Conservation (phyloP, 2,797 vertebrate genomes). For the Xiphophorus birchmanni region DNA sequence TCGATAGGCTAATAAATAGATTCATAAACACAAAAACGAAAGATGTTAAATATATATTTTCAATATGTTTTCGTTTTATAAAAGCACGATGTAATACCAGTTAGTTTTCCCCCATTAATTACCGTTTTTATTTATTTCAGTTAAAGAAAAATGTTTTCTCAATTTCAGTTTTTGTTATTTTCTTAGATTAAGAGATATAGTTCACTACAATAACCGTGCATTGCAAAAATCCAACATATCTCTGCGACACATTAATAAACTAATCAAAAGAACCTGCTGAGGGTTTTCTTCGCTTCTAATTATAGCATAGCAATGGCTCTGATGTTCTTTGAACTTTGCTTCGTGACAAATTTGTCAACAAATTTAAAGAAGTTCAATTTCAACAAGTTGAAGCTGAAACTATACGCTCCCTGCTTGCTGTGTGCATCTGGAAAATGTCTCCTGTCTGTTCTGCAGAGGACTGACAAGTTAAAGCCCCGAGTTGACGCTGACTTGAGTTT, state of each 20-base stretch:
- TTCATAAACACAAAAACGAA: too few species aligned
- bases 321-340: not conserved
- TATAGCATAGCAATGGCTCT: not conserved
- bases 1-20: too few species aligned
- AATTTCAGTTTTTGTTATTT: too few species aligned
- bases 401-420: not conserved
- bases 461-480: conserved; percentile 8
- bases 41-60: too few species aligned
- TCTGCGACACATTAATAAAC: conserved; percentile 7
- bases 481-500: not conserved
- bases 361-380: not conserved
- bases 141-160: too few species aligned
- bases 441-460: not conserved
- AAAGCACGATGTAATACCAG: too few species aligned
- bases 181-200: too few species aligned
- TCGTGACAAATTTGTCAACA: not conserved
- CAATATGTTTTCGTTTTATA: too few species aligned
- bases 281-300: not conserved
- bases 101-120: too few species aligned
- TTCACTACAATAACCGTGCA: too few species aligned
- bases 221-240: not conserved
- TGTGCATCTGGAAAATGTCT: conserved; percentile 18
- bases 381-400: not conserved
- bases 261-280: conserved; percentile 1
- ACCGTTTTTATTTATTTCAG: too few species aligned